These are phyloP conservation scores for Sylvia atricapilla DNA, from an alignment of 2,113 vertebrate genomes.

Conservation along the genomic window DNA sequence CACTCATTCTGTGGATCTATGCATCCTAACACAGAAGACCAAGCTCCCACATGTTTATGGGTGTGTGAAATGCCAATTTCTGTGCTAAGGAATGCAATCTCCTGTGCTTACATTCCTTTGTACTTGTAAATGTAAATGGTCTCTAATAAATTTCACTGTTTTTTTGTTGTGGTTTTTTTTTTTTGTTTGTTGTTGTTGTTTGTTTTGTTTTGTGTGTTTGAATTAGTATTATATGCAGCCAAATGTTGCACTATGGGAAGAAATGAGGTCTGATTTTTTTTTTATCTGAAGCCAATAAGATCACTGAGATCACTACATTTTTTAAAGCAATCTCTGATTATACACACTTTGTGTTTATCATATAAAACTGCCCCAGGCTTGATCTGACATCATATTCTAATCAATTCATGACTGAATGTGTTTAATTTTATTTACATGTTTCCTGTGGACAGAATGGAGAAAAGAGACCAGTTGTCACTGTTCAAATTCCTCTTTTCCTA, in stretches of 20 bases:
- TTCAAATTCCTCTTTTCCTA: not conserved
- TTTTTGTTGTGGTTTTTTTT: not conserved
- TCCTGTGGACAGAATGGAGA: not conserved
- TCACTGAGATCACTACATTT: not conserved
- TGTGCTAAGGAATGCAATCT: not conserved
- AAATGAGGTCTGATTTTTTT: not conserved
- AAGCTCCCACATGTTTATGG: not conserved
- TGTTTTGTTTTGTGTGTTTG: not conserved
- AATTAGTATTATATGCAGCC: not conserved
- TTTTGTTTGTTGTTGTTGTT: not conserved
- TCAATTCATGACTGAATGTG: not conserved
- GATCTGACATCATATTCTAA: not conserved
- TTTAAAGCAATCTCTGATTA: not conserved
- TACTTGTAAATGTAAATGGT: not conserved
- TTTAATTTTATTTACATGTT: not conserved
- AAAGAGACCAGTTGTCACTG: not conserved
- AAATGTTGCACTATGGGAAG: not conserved
- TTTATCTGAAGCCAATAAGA: not conserved
- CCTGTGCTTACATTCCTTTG: not conserved
- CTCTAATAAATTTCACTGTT: not conserved
- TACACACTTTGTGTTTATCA: not conserved
- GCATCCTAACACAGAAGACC: not conserved
- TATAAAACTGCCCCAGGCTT: not conserved
- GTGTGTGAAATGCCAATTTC: not conserved
- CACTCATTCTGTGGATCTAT: not conserved